A percentile compares a stretch with the other conserved stretches of the same genome.
These are phyloP conservation scores for Aythya baeri DNA, from an alignment of 2,113 vertebrate species.

Conservation along the genomic window DNA sequence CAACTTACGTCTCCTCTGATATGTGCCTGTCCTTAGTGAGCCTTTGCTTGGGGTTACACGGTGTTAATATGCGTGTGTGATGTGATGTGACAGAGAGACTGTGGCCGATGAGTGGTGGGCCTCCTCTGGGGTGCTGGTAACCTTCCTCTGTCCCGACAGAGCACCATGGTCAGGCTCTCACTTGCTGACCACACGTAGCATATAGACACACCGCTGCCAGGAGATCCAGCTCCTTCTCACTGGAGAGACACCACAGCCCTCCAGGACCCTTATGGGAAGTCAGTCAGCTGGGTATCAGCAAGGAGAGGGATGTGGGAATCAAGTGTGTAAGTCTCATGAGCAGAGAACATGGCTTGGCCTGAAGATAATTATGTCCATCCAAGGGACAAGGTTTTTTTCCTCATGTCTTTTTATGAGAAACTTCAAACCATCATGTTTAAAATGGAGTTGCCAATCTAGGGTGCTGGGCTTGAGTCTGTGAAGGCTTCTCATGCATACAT, in stretches of 20 bases:
- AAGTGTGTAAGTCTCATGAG: neutral
- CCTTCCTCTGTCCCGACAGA: neutral
- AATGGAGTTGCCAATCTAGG: neutral
- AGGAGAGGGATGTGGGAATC: neutral
- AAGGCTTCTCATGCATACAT: neutral
- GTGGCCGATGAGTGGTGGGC: fast-evolving
- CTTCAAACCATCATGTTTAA: neutral
- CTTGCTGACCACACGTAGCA: neutral
- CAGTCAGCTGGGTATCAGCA: neutral
- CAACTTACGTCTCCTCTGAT: conserved; percentile 23
- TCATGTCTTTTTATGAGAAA: neutral
- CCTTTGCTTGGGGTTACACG: neutral
- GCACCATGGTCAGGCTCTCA: fast-evolving
- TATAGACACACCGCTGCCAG: fast-evolving
- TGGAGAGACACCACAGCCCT: too few relatives aligned
- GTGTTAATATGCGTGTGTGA: neutral
- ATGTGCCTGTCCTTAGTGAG: neutral
- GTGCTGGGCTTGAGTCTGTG: neutral
- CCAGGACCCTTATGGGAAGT: neutral
- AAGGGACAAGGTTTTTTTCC: neutral
- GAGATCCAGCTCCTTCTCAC: neutral
- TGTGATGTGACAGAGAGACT: neutral
- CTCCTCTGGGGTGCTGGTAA: neutral
- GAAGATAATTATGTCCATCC: neutral
- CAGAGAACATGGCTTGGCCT: neutral